Conservation (phyloP, 2,888 invertebrate species). For the Cremastinae sp. region DNA sequence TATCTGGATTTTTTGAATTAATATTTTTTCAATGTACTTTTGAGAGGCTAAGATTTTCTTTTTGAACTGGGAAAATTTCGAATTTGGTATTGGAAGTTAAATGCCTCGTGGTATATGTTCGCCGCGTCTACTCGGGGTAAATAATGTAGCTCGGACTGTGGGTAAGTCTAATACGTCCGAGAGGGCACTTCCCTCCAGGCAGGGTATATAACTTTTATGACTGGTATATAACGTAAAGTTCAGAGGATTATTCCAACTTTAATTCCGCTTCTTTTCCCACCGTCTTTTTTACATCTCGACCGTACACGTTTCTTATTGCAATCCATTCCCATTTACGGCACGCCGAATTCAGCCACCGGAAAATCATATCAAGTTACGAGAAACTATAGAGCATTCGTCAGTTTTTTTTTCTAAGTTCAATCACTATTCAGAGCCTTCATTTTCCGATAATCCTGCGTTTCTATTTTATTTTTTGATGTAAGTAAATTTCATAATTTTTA, state of each 20-base stretch:
- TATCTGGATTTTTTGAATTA: too few species aligned
- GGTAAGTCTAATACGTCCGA: constrained; percentile 27
- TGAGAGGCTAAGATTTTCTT: too few species aligned
- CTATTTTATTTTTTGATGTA: too few species aligned
- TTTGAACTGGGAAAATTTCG: too few species aligned
- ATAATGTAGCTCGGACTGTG: constrained; percentile 19
- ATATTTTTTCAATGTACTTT: too few species aligned
- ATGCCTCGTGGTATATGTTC: too few species aligned
- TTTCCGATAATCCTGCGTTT: too few species aligned
- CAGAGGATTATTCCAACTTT: constrained; percentile 41
- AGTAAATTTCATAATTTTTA: too few species aligned
- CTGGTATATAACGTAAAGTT: constrained; percentile 35
- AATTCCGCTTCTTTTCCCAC: constrained; percentile 27
- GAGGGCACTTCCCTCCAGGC: constrained; percentile 30
- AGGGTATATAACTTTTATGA: constrained; percentile 41
- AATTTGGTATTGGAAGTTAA: too few species aligned
- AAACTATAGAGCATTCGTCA: not conserved
- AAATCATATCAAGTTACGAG: constrained; percentile 5
- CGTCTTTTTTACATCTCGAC: not conserved
- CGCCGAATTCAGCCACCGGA: not conserved
- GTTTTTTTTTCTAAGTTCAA: not conserved
- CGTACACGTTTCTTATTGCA: not conserved
- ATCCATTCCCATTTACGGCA: not conserved
- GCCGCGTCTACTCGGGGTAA: not conserved
- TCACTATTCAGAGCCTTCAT: not conserved